Conservation (phyloP, 1,140 invertebrate species). For the Danaus plexippus region DNA sequence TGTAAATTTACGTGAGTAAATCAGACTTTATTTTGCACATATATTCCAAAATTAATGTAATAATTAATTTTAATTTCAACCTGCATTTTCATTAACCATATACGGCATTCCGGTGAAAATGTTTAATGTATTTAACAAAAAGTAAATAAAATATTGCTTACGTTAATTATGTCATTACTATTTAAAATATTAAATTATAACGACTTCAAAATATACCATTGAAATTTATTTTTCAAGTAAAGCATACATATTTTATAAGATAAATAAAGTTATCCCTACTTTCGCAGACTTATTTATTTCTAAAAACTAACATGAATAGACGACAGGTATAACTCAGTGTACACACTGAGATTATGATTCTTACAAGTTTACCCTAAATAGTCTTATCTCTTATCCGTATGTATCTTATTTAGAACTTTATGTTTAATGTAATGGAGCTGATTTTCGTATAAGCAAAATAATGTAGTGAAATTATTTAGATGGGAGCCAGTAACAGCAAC, state of each 20-base stretch:
- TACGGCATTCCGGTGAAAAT: no score
- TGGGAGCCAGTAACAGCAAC: slow-evolving; percentile 24
- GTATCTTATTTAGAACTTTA: slow-evolving; percentile 25
- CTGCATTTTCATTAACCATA: not conserved
- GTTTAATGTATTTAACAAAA: no score
- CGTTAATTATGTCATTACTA: slow-evolving; percentile 7
- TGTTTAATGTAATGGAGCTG: slow-evolving; percentile 11
- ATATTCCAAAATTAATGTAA: no score
- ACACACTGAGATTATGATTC: slow-evolving; percentile 59
- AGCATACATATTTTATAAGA: no score
- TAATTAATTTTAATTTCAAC: no score
- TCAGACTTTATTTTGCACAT: no score
- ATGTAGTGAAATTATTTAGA: slow-evolving; percentile 18
- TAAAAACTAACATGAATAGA: slow-evolving; percentile 58
- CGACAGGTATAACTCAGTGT: slow-evolving; percentile 53
- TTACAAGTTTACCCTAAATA: slow-evolving; percentile 21
- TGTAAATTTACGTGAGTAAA: no score
- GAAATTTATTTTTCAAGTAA: no score
- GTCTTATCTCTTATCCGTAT: slow-evolving; percentile 8
- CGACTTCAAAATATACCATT: no score
- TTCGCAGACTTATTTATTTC: slow-evolving; percentile 46
- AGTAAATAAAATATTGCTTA: not conserved
- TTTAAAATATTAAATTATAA: not conserved
- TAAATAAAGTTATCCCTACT: no score
- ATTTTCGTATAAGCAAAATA: slow-evolving; percentile 13